phyloP scores from a whole-genome alignment of 2,797 vertebrate species.

The Calcarius lapponicus region DNA sequence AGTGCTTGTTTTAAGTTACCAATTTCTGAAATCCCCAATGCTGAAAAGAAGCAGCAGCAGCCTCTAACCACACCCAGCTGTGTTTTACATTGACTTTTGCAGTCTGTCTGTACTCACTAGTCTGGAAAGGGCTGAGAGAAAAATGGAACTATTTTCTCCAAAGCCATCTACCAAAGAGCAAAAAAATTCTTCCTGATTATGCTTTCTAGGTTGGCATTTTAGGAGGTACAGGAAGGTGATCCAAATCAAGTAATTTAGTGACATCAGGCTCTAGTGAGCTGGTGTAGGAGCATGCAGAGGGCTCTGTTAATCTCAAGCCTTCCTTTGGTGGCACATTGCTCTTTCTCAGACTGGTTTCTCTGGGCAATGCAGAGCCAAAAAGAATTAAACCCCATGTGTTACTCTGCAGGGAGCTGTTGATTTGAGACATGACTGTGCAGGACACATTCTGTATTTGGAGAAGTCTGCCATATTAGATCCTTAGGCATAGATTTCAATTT shows the following conservation, averaged over 20 bases:
- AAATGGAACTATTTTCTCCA: neutral
- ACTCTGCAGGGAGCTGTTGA: neutral
- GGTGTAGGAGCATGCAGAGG: neutral
- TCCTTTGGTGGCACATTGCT: neutral
- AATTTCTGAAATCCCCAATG: neutral
- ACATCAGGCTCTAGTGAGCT: neutral
- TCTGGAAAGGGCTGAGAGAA: neutral
- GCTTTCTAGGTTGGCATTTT: neutral
- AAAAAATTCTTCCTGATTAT: neutral
- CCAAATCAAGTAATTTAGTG: neutral
- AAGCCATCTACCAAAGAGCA: neutral
- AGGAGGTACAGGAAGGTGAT: neutral
- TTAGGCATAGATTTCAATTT: conserved; percentile 3
- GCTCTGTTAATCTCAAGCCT: neutral
- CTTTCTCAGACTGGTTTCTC: neutral
- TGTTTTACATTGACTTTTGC: neutral
- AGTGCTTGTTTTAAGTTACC: neutral
- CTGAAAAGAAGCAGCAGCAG: neutral
- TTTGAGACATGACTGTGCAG: neutral
- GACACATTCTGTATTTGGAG: neutral
- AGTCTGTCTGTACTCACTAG: neutral
- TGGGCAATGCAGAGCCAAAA: neutral
- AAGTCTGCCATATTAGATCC: neutral
- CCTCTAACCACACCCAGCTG: neutral
- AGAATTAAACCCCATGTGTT: neutral